These are phyloP conservation scores for Scomber colias DNA, from an alignment of 2,113 vertebrate species.

Conservation along the genomic window DNA sequence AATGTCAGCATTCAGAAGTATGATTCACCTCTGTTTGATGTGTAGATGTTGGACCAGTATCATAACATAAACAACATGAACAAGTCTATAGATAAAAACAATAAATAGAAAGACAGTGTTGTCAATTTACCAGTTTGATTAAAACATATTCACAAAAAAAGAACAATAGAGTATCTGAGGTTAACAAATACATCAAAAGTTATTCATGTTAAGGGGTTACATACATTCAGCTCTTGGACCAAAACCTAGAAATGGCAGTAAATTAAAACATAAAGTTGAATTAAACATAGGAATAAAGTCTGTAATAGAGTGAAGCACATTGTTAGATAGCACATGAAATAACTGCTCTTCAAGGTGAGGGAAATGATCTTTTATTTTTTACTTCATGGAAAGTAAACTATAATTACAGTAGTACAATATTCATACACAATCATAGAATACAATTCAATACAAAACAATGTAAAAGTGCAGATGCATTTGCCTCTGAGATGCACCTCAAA, in stretches of 20 bases:
- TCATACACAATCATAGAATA: background rate
- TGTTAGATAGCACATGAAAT: background rate
- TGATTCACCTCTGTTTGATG: background rate
- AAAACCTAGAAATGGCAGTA: too few species aligned
- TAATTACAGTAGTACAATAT: background rate
- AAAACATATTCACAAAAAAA: background rate
- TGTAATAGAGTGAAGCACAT: background rate
- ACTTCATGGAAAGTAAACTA: background rate
- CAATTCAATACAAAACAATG: background rate
- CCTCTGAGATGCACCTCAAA: background rate
- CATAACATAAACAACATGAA: conserved; percentile 5
- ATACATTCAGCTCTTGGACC: too few species aligned
- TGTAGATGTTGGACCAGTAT: background rate
- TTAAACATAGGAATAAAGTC: background rate
- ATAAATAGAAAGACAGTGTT: background rate
- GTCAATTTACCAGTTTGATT: background rate
- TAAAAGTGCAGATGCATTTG: background rate
- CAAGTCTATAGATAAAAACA: background rate
- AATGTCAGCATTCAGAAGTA: background rate
- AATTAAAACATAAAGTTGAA: background rate
- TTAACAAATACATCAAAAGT: too few species aligned
- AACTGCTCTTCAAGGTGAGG: background rate
- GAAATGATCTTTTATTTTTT: background rate
- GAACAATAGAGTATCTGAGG: background rate
- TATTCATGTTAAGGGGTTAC: too few species aligned